Evolutionary conservation across 23 tunicate species (phyloP).

Genomic region (Phallusia fumigata): DNA sequence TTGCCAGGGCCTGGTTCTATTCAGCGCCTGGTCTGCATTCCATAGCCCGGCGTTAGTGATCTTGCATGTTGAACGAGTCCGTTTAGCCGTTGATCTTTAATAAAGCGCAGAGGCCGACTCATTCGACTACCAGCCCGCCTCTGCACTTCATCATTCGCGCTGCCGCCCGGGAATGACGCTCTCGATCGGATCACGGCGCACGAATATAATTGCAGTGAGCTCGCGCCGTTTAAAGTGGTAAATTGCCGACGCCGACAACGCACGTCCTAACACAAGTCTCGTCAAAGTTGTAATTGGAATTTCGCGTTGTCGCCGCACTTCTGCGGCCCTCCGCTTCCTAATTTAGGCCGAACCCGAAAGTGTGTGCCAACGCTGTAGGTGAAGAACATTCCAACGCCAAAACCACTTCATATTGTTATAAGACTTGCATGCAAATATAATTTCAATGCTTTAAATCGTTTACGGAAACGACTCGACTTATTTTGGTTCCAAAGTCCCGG

Average conservation of each 20-base stretch:
- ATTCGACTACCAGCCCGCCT: background rate
- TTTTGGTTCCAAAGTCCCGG: too few species aligned
- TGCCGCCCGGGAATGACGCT: background rate
- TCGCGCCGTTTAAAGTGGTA: background rate
- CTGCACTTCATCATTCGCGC: background rate
- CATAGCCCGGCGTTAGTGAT: background rate
- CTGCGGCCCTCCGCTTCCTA: background rate
- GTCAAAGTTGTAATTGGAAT: conserved; percentile 8
- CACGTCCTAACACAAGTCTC: conserved; percentile 11
- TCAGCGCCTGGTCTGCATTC: background rate
- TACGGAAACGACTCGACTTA: too few species aligned
- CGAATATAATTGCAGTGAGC: background rate
- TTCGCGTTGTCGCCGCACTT: background rate
- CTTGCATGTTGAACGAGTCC: background rate
- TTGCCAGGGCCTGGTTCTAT: too few species aligned
- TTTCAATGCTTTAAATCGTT: too few species aligned
- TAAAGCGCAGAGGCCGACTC: background rate
- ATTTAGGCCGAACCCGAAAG: background rate
- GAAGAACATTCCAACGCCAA: too few species aligned
- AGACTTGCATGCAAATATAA: too few species aligned
- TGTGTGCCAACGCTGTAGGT: background rate
- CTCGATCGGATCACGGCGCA: background rate
- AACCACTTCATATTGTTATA: too few species aligned
- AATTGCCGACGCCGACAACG: background rate
- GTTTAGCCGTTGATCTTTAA: background rate